phyloP scores from a whole-genome alignment of 1,140 invertebrate genomes.

The Episyrphus balteatus region DNA sequence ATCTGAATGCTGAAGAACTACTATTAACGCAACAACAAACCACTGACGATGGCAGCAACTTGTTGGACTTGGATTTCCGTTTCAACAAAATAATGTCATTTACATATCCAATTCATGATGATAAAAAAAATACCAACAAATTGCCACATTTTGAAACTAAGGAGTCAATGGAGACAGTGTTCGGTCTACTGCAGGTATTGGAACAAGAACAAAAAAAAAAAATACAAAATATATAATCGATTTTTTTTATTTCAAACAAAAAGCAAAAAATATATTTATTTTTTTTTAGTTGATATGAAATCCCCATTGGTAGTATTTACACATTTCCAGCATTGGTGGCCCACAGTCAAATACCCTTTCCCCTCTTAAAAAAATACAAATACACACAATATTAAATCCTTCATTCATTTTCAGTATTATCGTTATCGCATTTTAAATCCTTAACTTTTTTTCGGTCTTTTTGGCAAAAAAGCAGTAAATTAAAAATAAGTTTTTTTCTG shows the following conservation, averaged over 20 bases:
- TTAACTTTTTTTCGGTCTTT: too few relatives aligned
- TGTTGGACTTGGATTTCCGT: background rate
- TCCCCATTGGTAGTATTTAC: background rate
- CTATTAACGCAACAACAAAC: background rate
- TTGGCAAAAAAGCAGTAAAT: too few relatives aligned
- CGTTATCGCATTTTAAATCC: background rate
- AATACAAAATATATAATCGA: too few relatives aligned
- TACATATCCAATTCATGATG: background rate
- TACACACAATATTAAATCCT: too few relatives aligned
- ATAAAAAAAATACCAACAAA: too few relatives aligned
- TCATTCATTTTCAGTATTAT: background rate
- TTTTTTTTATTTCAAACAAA: background rate
- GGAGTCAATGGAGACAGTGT: background rate
- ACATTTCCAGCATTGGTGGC: conserved; percentile 3
- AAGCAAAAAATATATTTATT: background rate
- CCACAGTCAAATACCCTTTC: background rate
- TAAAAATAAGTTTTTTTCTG: background rate
- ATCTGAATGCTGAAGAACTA: too few relatives aligned
- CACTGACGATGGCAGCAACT: conserved; percentile 33
- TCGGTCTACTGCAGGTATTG: conserved; percentile 1
- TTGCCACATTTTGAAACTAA: too few relatives aligned
- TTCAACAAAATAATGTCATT: background rate
- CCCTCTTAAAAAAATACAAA: background rate
- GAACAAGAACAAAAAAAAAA: background rate
- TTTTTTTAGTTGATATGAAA: background rate